These are phyloP conservation scores for Hycleus cichorii DNA, from an alignment of 1,140 invertebrate species.

Conservation along the genomic window DNA sequence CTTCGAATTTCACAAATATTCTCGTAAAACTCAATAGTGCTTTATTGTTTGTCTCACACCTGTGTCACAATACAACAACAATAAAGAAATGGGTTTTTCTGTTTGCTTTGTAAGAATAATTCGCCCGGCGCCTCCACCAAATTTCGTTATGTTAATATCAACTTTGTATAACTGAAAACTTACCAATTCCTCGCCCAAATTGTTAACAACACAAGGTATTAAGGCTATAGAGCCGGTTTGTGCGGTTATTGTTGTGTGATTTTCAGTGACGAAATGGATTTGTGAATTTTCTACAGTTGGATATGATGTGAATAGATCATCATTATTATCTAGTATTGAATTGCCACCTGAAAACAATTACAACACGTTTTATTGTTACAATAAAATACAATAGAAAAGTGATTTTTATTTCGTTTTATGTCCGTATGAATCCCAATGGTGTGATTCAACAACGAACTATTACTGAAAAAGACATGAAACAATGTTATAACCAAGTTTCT, in stretches of 20 bases:
- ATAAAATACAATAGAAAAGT: no score
- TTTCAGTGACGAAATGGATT: constrained; percentile 66
- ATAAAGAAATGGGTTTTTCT: background rate
- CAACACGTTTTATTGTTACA: no score
- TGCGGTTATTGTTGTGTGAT: constrained; percentile 69
- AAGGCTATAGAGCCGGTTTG: constrained; percentile 75
- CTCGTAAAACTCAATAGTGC: no score
- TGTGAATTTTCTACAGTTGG: constrained; percentile 35
- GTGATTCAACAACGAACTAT: no score
- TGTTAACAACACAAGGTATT: constrained; percentile 72
- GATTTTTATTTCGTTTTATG: no score
- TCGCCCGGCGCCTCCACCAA: background rate
- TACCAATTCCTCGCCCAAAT: constrained; percentile 78
- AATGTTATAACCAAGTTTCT: no score
- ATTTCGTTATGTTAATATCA: background rate
- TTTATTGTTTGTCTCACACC: no score
- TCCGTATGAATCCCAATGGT: no score
- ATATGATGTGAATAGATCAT: constrained; percentile 37
- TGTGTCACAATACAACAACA: background rate
- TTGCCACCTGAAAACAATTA: no score
- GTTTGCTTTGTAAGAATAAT: background rate
- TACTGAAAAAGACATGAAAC: no score
- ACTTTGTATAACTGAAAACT: constrained; percentile 41
- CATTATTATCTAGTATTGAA: no score
- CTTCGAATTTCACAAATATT: no score